Base-by-base conservation (phyloP, 2,113 vertebrate genomes). In the Zootoca vivipara region DNA sequence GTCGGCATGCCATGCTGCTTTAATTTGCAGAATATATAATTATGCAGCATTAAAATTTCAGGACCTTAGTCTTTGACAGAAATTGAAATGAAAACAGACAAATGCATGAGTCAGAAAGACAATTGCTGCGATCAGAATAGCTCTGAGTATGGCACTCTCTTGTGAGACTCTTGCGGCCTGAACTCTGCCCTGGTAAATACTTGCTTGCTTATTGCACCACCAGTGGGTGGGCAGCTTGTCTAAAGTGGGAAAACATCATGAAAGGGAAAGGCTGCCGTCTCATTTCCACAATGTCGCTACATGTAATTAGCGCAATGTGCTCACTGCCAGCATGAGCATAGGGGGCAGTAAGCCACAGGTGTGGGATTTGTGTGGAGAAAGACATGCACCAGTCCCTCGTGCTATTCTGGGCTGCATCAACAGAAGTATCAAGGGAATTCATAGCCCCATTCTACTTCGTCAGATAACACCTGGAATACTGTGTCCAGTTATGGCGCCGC, bases 21-120 rank as follows among this genome's bases (percentile, higher is more conserved):
- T 94, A 95, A 94, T 95, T 96, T 95, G 87, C 84, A 93, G 90
- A 91, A 92, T 95, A 94, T 93, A 89, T 93, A 94, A 92, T 95
- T 95, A 94, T 91, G 84, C 92, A 91, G 74, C 90, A 95, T 94
- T 96, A 93, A 92, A 93, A 94, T 95, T 95, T 94, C 92, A 74
- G 85, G 91, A 87, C 88, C 87, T 93, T 90, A 86, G 82, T 94
- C 94, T 95, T 90, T 91, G 89, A 90, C 88, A 94, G 94, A 96
- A 93, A 89, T 74, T 93, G 93, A 96, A 96, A 94, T 94, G 84
- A 91, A 94, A 95, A 93, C 85, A 93, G 93, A 89, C 87, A 94
- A 93, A 94, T 89, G 46, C 64, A 58, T 91, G 52, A 85, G 74
- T 86, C 85, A 86, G 85, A 42, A 86, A 86, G 85, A 90, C 82